Evolutionary conservation across 2,797 vertebrate species (phyloP), one percentile per base, ranked within the genome.

Genomic region (Syncerus caffer): DNA sequence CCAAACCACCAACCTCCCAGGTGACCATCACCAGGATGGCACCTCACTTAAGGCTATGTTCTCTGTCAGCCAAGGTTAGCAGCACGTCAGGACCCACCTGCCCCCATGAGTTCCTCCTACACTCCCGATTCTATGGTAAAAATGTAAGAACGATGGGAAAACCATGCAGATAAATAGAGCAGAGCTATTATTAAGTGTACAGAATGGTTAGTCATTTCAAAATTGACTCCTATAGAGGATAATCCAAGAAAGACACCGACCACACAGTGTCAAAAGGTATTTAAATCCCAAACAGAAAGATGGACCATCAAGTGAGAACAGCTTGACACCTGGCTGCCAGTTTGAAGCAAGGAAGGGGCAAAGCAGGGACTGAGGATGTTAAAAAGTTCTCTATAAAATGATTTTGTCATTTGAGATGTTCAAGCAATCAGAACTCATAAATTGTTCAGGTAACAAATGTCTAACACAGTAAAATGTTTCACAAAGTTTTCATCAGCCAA

Each of bases 381-480:
- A 13, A 31, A 15, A 27, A 14, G 55, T 53, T 85, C 38, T 79
- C 78, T 42, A 7, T 34, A 55, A 90, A 95, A 38, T 76, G 45
- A 50, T 13, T 58, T 64, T 87, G 19, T 71, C 91, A 57, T 38
- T 53, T 71, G 89, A 91, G 29, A 92, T 29, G 34, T 42, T 83
- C 27, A 90, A 60, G 47, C 51, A 92, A 42, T 51, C 62, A 62
- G 58, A 92, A 42, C 42, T 64, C 53, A 84, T n/a, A 62, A 90
- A 67, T 47, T 89, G 38, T 92, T 95, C 76, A 76, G 42, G 62
- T 82, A 74, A 90, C 16, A 89, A 57, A 83, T 76, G 34, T 64
- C 80, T 74, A 92, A 82, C 57, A 89, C 15, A 84, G 84, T 31
- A 74, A 78, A 45, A 60, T 34, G 71, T 90, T 88, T 78, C 29